Base-by-base conservation (phyloP, 2,888 invertebrate species). In the Eilema depressum region DNA sequence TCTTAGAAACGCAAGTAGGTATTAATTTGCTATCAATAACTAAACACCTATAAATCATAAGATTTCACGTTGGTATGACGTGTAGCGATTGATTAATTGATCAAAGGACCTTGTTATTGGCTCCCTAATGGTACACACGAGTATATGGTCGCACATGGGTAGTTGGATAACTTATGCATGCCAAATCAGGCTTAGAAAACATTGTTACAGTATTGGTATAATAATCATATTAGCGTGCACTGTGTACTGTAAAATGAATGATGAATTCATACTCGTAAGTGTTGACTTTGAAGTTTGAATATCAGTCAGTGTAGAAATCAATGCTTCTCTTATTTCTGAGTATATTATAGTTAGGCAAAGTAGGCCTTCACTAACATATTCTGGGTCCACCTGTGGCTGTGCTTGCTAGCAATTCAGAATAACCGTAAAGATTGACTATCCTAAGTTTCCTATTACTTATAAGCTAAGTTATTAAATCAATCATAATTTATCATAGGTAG, bases 21-120 rank as follows among this genome's bases (percentile, higher is more conserved):
- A 73, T 64, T 70, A 81, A 76, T 76, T 74, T 72, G 76, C 57
- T 57, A 70, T 41, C 64, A 71, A 70, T 77, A 82, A 57, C 37
- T 67, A 23, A 60, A 68, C 47, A 63, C 59, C 68, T 78, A 81
- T 81, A 81, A 78, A 81, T 81, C 83, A 81, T 71, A 78, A 30
- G 60, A 70, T 66, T 79, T 81, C 79, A 74, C 83, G 79, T 73
- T 75, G 62, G 63, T 23, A 53, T 72, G 81, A 81, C 83, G 75
- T 77, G 73, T 11, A 69, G 41, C 78, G 81, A 81, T 81, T 81
- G 83, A 83, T 81, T 81, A 78, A 81, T 83, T 81, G 74, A 75
- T 81, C 59, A 79, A 73, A 70, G 62, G 79, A 75, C 73, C 81
- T 78, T 75, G 81, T 78, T 81, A 79, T 78, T 81, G 79, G 73